Conservation (phyloP, 2,888 invertebrate species). For the Arge pagana region DNA sequence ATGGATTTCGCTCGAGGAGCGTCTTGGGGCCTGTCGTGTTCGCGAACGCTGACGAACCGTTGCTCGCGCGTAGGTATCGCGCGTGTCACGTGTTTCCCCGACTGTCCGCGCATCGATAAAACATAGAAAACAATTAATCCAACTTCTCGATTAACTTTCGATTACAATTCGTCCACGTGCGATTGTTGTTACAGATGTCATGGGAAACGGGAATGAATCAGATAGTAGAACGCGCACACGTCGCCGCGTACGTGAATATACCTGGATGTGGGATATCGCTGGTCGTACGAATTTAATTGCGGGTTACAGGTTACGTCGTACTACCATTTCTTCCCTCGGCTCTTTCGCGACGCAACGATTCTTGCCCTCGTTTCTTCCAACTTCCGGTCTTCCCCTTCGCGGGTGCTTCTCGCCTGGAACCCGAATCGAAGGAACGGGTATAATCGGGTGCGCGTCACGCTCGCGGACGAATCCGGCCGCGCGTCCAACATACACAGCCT, state of each 20-base stretch:
- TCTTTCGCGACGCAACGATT: neutral
- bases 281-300: neutral
- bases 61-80: slow-evolving; percentile 10
- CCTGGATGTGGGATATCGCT: neutral
- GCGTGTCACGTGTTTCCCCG: no score
- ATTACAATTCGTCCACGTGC: slow-evolving; percentile 1
- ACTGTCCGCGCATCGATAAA: slow-evolving; percentile 15
- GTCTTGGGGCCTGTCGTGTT: no score
- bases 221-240: no score
- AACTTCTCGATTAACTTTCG: neutral
- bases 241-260: neutral
- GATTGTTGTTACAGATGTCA: no score
- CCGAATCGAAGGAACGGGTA: slow-evolving; percentile 20
- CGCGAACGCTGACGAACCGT: no score
- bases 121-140: slow-evolving; percentile 12
- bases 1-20: no score
- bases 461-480: slow-evolving; percentile 33
- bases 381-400: slow-evolving; percentile 17
- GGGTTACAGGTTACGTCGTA: no score
- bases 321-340: no score
- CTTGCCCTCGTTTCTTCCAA: slow-evolving; percentile 20
- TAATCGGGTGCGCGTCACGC: slow-evolving; percentile 12
- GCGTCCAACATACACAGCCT: neutral
- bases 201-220: no score
- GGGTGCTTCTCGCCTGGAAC: slow-evolving; percentile 7